phyloP scores from a whole-genome alignment of 2,113 vertebrate species.

The Microtus montanus region DNA sequence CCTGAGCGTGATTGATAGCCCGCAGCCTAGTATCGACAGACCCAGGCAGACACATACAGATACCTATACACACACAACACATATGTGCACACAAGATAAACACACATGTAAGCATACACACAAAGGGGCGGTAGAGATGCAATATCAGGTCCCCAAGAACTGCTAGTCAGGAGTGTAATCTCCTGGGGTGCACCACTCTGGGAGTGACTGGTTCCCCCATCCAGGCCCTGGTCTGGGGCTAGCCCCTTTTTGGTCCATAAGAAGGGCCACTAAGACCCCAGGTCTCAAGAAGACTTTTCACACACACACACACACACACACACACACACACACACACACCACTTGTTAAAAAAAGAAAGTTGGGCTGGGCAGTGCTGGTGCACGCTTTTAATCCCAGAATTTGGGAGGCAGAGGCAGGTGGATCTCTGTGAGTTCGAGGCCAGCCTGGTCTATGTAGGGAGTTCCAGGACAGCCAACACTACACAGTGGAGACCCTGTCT shows the following conservation, averaged over 20 bases:
- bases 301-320: neutral
- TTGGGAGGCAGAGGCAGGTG: neutral
- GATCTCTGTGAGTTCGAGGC: neutral
- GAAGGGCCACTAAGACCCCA: neutral
- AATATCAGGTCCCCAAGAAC: neutral
- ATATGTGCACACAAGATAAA: neutral
- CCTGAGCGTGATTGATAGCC: neutral
- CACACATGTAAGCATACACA: neutral
- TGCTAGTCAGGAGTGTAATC: neutral
- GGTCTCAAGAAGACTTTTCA: neutral
- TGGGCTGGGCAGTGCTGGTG: neutral
- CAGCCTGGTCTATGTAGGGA: neutral
- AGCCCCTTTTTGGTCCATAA: accelerated
- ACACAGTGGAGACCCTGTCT: neutral
- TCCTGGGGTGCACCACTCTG: neutral
- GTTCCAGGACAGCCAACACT: neutral
- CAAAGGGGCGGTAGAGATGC: no score
- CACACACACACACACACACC: neutral
- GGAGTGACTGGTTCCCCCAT: neutral
- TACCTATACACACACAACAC: neutral
- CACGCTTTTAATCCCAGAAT: neutral
- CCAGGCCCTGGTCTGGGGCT: neutral
- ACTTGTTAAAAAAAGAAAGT: neutral
- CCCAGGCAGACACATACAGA: neutral
- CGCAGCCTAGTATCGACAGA: neutral